phyloP scores from a whole-genome alignment of 92 coral and sea anemone species.

The Siderastrea radians region DNA sequence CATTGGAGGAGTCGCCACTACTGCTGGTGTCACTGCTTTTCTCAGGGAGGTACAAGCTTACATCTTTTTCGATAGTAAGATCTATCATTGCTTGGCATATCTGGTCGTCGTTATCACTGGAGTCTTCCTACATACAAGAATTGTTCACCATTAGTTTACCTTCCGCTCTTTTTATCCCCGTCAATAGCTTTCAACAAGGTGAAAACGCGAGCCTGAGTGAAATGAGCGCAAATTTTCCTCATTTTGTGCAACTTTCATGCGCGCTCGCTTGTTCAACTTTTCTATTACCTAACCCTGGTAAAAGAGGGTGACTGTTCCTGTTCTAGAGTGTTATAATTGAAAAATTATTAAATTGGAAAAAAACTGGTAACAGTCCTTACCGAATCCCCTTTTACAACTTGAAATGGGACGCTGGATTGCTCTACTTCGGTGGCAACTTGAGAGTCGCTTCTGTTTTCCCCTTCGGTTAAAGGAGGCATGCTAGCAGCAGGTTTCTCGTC shows the following conservation, averaged over 20 bases:
- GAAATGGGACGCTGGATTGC: not conserved
- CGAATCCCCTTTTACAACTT: not conserved
- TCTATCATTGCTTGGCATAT: constrained; percentile 6
- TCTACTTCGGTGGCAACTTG: not conserved
- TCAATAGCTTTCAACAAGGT: not conserved
- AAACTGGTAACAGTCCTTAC: not conserved
- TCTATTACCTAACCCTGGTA: no score
- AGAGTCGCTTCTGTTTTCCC: not conserved
- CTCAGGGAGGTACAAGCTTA: constrained; percentile 8
- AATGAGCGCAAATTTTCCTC: no score
- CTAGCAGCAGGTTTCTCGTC: not conserved
- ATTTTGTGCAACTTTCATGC: no score
- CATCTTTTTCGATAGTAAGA: constrained; percentile 7
- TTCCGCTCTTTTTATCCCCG: no score
- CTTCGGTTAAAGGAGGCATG: not conserved
- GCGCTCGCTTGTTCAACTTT: no score
- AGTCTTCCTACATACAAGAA: not conserved
- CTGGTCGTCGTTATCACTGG: not conserved
- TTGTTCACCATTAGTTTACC: no score
- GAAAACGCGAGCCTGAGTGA: no score
- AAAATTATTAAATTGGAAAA: no score
- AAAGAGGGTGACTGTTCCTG: no score
- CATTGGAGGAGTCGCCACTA: constrained; percentile 18
- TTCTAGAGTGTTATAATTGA: no score
- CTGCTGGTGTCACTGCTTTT: not conserved